Evolutionary conservation across 1,140 invertebrate species (phyloP), one percentile per base, ranked within the genome.

Genomic region (Macrotrachela quadricornifera): DNA sequence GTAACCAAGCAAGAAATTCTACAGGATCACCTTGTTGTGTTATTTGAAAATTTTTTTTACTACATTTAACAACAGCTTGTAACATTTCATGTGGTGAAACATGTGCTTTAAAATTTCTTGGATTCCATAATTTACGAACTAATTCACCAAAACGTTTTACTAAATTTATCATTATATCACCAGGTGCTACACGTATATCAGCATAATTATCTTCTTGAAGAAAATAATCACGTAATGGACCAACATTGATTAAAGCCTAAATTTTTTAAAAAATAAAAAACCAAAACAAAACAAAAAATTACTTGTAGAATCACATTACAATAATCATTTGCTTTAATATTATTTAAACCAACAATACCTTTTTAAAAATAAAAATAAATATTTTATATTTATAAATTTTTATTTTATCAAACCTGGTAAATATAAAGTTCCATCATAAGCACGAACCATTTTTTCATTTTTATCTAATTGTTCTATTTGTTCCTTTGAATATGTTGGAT

Each of bases 21-120:
- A 95, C 82, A 6, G 91, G 85, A 75, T 99, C 91, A 62, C 88
- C 83, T 77, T 99, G 94, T 64, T 91, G 79, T 2, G 88, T 97
- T 65, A 99, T 94, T 66, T 99, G 91, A 67, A 96, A 99, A 60
- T 80, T 79, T 64, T 99, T 99, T 66, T 88, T 85, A 61, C 87
- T 94, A 80, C 88, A 96, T 10, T 96, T 71, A 1, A 97, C 92
- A 37, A 99, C 90, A 38, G 94, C 87, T 71, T 99, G 94, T 13
- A 99, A 71, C 92, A 99, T 99, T 75, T 99, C 94, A 70, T 99
- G 94, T 0, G 94, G 94, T 49, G 88, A 95, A 1, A 99, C 94
- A 65, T 99, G 94, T 6, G 91, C 85, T 73, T 97, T 97, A 64
- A 99, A 99, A 65, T 96, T 96, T 53, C 87, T 73, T 0, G 91